Evolutionary conservation across 1,140 invertebrate genomes (phyloP).

Genomic region (Nephila pilipes): DNA sequence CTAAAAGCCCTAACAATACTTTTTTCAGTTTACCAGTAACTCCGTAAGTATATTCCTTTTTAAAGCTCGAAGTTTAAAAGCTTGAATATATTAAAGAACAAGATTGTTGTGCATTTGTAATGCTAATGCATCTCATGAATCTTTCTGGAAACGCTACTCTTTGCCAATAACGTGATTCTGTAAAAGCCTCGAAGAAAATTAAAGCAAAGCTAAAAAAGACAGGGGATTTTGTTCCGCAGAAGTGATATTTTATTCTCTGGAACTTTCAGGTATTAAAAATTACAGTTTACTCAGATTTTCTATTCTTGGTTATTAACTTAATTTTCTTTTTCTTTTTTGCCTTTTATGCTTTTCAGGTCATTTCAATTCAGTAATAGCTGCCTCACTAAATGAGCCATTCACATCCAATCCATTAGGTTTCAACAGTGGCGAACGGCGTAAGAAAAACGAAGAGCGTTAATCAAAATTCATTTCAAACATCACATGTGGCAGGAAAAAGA

Average conservation of each 20-base stretch:
- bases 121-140: slow-evolving; percentile 31
- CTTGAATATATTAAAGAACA: slow-evolving; percentile 35
- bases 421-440: not conserved
- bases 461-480: slow-evolving; percentile 7
- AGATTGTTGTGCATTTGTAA: slow-evolving; percentile 35
- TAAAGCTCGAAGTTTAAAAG: slow-evolving; percentile 21
- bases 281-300: not conserved
- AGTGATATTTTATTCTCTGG: not conserved
- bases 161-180: slow-evolving; percentile 9
- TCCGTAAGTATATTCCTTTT: slow-evolving; percentile 21
- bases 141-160: slow-evolving; percentile 33
- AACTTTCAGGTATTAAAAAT: slow-evolving; percentile 6
- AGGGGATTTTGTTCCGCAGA: slow-evolving; percentile 8
- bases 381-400: not conserved
- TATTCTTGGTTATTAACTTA: not conserved
- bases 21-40: not conserved
- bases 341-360: not conserved
- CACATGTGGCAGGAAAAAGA: not conserved
- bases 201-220: not conserved
- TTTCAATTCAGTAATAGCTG: not conserved
- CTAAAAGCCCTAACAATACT: not conserved
- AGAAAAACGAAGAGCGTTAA: not conserved
- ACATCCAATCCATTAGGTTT: not conserved
- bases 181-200: slow-evolving; percentile 27
- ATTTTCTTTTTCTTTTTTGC: not conserved